These are phyloP conservation scores for Dryobates pubescens DNA, from an alignment of 2,797 vertebrate genomes.

Conservation along the genomic window DNA sequence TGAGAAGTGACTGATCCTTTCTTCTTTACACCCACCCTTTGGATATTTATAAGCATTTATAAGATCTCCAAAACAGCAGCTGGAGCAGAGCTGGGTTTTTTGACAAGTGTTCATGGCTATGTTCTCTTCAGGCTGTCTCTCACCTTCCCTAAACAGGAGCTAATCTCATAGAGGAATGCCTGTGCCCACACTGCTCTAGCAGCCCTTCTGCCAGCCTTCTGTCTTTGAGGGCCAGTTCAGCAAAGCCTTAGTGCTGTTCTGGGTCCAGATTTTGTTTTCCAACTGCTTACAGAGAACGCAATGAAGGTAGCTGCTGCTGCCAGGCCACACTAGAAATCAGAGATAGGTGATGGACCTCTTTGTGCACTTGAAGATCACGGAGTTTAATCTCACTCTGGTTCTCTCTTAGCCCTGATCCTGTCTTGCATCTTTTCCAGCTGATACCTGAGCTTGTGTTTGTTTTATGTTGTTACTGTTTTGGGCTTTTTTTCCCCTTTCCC, in stretches of 20 bases:
- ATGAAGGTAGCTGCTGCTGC: not conserved
- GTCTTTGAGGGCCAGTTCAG: not conserved
- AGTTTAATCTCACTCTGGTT: slow-evolving; percentile 11
- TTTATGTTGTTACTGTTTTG: not conserved
- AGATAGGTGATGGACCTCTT: not conserved
- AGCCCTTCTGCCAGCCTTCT: not conserved
- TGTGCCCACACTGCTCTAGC: not conserved
- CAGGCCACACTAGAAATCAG: not conserved
- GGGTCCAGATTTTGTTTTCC: not conserved
- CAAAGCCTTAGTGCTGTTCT: not conserved
- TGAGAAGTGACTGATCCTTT: no score
- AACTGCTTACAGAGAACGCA: not conserved
- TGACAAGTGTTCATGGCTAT: not conserved
- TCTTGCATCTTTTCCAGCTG: slow-evolving; percentile 34
- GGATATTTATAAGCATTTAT: no score
- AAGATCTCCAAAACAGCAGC: no score
- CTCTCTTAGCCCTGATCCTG: not conserved
- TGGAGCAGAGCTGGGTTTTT: no score
- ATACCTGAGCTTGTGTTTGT: not conserved
- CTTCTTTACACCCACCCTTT: no score
- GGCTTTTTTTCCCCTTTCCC: not conserved
- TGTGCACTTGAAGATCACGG: not conserved
- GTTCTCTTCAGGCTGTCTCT: not conserved
- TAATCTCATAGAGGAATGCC: not conserved
- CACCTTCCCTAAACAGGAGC: not conserved